Conservation (phyloP, 2,888 invertebrate species). For the Dicroscelio sp. region DNA sequence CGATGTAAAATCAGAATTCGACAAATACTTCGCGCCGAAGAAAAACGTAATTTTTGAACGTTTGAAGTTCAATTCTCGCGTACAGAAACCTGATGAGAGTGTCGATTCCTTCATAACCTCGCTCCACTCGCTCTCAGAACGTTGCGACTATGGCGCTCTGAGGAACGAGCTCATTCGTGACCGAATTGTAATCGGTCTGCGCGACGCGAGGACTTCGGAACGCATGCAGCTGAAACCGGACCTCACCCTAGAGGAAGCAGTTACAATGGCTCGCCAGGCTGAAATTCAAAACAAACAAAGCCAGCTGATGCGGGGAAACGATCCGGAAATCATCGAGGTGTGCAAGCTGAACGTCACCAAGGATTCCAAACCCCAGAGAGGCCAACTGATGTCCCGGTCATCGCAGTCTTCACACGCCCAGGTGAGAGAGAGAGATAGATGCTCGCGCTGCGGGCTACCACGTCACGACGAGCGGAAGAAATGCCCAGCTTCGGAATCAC, state of each 20-base stretch:
- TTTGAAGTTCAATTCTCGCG: constrained; percentile 81
- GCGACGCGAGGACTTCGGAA: constrained; percentile 2
- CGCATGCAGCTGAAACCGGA: neutral
- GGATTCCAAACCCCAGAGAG: neutral
- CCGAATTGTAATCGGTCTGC: constrained; percentile 84
- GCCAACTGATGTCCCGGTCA: neutral
- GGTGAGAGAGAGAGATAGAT: neutral
- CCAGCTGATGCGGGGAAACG: constrained; percentile 44
- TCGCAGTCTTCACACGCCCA: too few species aligned
- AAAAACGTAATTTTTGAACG: constrained; percentile 84
- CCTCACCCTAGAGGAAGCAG: constrained; percentile 57
- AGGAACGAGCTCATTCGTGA: constrained; percentile 82
- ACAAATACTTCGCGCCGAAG: constrained; percentile 81
- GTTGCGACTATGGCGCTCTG: constrained; percentile 80
- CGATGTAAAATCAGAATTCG: constrained; percentile 51
- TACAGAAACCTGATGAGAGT: constrained; percentile 74
- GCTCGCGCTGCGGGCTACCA: constrained; percentile 48
- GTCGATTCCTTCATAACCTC: constrained; percentile 81
- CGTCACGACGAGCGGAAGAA: constrained; percentile 38
- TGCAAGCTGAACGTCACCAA: neutral
- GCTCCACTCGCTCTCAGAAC: constrained; percentile 81
- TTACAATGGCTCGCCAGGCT: constrained; percentile 74
- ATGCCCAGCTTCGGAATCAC: constrained; percentile 79
- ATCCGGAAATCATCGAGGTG: neutral
- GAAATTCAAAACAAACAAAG: constrained; percentile 62